Base-by-base conservation (phyloP, 2,888 invertebrate genomes). In the Clunio marinus region DNA sequence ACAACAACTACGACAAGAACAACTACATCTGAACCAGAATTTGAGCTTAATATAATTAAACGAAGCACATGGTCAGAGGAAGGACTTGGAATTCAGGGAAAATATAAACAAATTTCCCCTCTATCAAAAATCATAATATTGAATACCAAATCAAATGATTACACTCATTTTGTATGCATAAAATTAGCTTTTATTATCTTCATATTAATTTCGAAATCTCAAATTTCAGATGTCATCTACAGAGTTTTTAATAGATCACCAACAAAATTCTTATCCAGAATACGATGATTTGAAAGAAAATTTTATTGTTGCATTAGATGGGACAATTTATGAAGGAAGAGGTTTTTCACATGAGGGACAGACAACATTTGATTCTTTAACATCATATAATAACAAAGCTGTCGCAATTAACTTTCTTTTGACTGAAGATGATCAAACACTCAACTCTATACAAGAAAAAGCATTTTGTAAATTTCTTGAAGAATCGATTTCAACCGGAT, bases 311-410 rank as follows among this genome's bases (percentile, higher is more conserved):
- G 45, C 45, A 20, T 3, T 4, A n/a, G 45, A 45, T 46, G 63
- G 63, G 15, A 46, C 46, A 7, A 13, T 63, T 10, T 63, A 20
- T 15, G 63, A 63, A 63, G 63, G 63, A 15, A 41, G 63, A 63
- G 63, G 63, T 10, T 46, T 45, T 8, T n/a, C 5, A 15, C 22
- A n/a, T 5, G 63, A 63, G 27, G 28, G 63, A 7, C 41, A 63
- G 10, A 45, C 63, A 7, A 63, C 63, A 17, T 46, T 15, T 41
- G 63, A 63, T n/a, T 25, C 20, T 63, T 24, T n/a, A n/a, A 63
- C 63, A 41, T 63, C 41, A 8, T 63, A 63, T 15, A 63, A 63
- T 15, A 45, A 45, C 3, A 63, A 46, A 17, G 45, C 63, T 46
- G 5, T 63, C 15, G 25, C 63, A 15, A 63, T 63, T 5, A 46